A percentile compares a stretch with the other conserved stretches of the same genome.
Evolutionary conservation across 2,113 vertebrate genomes (phyloP).

Genomic region (Saimiri boliviensis): DNA sequence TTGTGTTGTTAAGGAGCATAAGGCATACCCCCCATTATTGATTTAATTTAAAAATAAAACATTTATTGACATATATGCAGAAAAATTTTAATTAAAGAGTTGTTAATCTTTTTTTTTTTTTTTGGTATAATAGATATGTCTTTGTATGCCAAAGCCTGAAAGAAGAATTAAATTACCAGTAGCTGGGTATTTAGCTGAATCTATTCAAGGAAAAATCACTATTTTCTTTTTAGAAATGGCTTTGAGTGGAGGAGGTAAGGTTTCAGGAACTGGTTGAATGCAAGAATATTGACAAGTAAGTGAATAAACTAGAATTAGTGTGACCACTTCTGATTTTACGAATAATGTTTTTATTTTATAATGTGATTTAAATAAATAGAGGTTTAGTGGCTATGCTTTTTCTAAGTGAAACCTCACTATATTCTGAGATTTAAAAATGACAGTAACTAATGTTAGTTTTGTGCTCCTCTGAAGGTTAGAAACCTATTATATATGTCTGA

Average conservation of each 20-base stretch:
- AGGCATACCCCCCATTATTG: neutral
- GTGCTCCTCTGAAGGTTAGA: neutral
- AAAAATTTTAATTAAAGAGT: neutral
- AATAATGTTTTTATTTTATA: neutral
- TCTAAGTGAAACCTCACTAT: neutral
- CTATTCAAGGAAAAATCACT: neutral
- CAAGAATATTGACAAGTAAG: neutral
- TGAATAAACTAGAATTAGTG: neutral
- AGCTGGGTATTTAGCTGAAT: conserved; percentile 26
- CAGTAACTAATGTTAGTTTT: neutral
- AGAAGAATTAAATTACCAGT: neutral
- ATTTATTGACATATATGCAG: neutral
- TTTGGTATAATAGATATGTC: neutral
- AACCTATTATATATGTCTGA: neutral
- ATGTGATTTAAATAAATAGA: neutral
- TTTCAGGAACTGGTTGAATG: conserved; percentile 13
- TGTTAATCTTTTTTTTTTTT: neutral
- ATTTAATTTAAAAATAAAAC: conserved; percentile 28
- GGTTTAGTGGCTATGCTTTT: neutral
- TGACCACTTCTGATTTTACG: neutral
- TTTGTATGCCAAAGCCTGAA: neutral
- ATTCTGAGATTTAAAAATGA: conserved; percentile 26
- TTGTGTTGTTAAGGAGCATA: neutral
- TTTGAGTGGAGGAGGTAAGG: neutral
- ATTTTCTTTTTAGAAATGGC: neutral